Conservation (phyloP, 2,797 vertebrate genomes). For the Sebastes vulpes region DNA sequence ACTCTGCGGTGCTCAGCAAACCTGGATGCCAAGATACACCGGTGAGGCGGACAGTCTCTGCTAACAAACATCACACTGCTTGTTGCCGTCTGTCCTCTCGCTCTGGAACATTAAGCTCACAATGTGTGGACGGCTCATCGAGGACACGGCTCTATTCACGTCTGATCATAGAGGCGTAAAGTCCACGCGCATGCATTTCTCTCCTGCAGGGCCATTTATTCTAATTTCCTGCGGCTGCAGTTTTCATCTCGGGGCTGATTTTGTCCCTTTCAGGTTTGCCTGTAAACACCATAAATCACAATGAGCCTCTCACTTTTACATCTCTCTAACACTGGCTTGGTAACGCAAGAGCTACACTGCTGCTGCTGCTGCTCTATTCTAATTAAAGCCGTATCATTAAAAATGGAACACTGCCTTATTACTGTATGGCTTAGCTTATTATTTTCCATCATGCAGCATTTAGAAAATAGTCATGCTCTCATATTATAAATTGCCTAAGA, state of each 20-base stretch:
- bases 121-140: slow-evolving; percentile 16
- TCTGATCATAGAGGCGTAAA: slow-evolving; percentile 35
- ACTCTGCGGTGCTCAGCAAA: slow-evolving; percentile 23
- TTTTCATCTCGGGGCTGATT: slow-evolving; percentile 31
- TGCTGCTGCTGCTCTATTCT: slow-evolving; percentile 14
- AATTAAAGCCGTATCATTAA: slow-evolving; percentile 34
- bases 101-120: slow-evolving; percentile 34
- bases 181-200: slow-evolving; percentile 1
- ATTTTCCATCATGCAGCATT: slow-evolving; percentile 12
- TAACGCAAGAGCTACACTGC: slow-evolving; percentile 11
- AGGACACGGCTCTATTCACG: slow-evolving; percentile 10
- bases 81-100: slow-evolving; percentile 16
- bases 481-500: neutral
- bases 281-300: slow-evolving; percentile 70
- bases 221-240: slow-evolving; percentile 25
- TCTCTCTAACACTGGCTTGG: slow-evolving; percentile 10
- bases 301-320: slow-evolving; percentile 15
- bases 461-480: slow-evolving; percentile 7
- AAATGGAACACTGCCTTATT: neutral
- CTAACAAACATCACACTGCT: slow-evolving; percentile 10
- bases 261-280: slow-evolving; percentile 31
- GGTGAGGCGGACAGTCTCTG: neutral
- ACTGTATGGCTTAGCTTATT: neutral
- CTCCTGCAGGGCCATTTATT: slow-evolving; percentile 43
- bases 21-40: slow-evolving; percentile 38